These are phyloP conservation scores for Cenopis cana DNA, from an alignment of 2,888 invertebrate genomes.

Conservation along the genomic window DNA sequence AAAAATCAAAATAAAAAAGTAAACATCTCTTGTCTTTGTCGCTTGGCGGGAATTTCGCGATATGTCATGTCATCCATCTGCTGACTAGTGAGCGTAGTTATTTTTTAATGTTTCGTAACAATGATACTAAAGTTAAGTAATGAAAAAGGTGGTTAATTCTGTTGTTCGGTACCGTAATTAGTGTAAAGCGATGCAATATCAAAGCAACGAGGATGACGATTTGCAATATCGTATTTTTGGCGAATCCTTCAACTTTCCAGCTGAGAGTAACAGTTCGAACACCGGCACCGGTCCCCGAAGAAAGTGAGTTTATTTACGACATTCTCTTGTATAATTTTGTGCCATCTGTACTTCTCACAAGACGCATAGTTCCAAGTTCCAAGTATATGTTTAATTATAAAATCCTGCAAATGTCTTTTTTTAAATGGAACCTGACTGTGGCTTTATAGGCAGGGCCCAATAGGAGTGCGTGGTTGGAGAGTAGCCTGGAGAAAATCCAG, in stretches of 20 bases:
- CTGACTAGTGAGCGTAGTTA: slow-evolving; percentile 41
- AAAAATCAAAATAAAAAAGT: slow-evolving; percentile 46
- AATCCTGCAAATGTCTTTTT: no score
- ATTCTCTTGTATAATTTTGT: slow-evolving; percentile 29
- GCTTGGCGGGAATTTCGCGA: slow-evolving; percentile 50
- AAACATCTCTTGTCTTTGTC: slow-evolving; percentile 47
- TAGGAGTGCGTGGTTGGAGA: no score
- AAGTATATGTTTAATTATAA: no score
- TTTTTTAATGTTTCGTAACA: slow-evolving; percentile 63
- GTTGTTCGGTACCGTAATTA: slow-evolving; percentile 63
- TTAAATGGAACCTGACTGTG: no score
- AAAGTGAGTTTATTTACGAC: slow-evolving; percentile 70
- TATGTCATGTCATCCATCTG: slow-evolving; percentile 27
- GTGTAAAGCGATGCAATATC: slow-evolving; percentile 83
- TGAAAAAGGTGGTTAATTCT: slow-evolving; percentile 76
- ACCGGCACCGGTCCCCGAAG: slow-evolving; percentile 63
- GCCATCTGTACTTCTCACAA: not conserved
- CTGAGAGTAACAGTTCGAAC: slow-evolving; percentile 58
- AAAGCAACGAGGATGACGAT: slow-evolving; percentile 80
- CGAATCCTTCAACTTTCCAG: slow-evolving; percentile 76
- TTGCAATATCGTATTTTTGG: slow-evolving; percentile 84
- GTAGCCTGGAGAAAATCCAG: no score
- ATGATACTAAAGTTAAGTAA: slow-evolving; percentile 74
- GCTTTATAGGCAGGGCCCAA: no score
- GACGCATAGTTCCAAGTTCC: no score